phyloP scores from a whole-genome alignment of 2,888 invertebrate species.

The Drosophila multiciliata region DNA sequence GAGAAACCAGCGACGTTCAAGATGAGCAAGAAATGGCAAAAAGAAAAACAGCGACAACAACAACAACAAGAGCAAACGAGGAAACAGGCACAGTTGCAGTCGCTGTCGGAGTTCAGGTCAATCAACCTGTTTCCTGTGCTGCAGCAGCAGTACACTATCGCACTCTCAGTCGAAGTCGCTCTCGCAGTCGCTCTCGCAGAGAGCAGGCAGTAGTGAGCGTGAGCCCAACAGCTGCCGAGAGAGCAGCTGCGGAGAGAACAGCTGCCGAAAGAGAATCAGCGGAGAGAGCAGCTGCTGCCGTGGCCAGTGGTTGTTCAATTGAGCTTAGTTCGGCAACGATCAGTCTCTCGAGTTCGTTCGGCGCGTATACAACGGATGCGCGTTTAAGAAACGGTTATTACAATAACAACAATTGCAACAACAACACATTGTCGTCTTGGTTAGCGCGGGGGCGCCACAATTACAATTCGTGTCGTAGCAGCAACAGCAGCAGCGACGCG shows the following conservation, averaged over 20 bases:
- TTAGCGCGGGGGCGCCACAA: slow-evolving; percentile 50
- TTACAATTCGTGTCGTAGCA: slow-evolving; percentile 45
- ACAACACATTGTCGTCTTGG: slow-evolving; percentile 52
- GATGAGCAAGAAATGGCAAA: slow-evolving; percentile 15
- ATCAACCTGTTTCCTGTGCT: slow-evolving; percentile 81
- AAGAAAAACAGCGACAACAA: slow-evolving; percentile 28
- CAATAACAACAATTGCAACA: slow-evolving; percentile 32
- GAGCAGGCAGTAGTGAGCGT: slow-evolving; percentile 11
- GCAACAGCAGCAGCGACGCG: slow-evolving; percentile 37
- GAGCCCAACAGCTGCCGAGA: slow-evolving; percentile 18
- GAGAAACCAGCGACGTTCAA: slow-evolving; percentile 2
- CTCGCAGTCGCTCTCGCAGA: slow-evolving; percentile 19
- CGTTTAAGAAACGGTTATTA: slow-evolving; percentile 13
- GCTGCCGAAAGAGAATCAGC: slow-evolving; percentile 5
- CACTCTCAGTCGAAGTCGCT: slow-evolving; percentile 26
- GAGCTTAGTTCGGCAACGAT: slow-evolving; percentile 59
- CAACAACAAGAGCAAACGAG: slow-evolving; percentile 48
- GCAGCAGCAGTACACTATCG: slow-evolving; percentile 31
- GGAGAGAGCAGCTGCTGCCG: slow-evolving; percentile 19
- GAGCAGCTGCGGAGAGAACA: slow-evolving; percentile 14
- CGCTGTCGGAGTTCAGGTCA: slow-evolving; percentile 73
- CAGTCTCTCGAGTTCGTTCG: slow-evolving; percentile 82
- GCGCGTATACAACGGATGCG: slow-evolving; percentile 66
- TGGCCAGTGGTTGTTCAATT: slow-evolving; percentile 27
- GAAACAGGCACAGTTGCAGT: slow-evolving; percentile 44